These are phyloP conservation scores for Caloenas nicobarica DNA, from an alignment of 2,113 vertebrate species.

Conservation along the genomic window DNA sequence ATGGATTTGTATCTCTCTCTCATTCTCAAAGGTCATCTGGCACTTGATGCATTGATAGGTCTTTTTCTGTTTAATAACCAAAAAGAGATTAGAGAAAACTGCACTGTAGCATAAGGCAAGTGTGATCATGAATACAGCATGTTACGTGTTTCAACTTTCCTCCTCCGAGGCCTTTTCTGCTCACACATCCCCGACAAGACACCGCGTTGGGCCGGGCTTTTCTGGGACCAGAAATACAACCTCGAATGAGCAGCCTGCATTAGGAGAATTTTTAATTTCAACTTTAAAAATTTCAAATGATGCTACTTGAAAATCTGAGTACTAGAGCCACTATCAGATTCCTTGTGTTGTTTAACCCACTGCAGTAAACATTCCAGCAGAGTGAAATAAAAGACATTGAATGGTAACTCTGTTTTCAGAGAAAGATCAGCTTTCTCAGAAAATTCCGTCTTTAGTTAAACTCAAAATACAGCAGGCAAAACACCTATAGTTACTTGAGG, in stretches of 20 bases:
- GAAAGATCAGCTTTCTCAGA: background rate
- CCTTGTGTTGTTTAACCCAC: background rate
- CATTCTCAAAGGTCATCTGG: slow-evolving; percentile 99
- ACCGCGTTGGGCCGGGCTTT: background rate
- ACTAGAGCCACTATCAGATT: background rate
- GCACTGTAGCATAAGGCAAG: slow-evolving; percentile 36
- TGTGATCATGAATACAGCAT: slow-evolving; percentile 19
- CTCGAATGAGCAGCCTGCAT: background rate
- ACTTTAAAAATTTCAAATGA: background rate
- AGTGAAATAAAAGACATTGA: background rate
- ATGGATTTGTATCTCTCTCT: slow-evolving; percentile 98
- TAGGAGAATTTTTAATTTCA: background rate
- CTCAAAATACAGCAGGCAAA: background rate
- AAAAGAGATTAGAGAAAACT: slow-evolving; percentile 64
- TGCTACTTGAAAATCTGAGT: background rate
- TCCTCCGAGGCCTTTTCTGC: background rate
- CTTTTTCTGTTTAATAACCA: slow-evolving; percentile 88
- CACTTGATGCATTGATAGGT: slow-evolving; percentile 99
- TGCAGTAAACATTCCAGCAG: background rate
- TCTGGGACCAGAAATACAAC: background rate
- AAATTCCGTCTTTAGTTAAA: background rate
- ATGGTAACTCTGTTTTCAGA: background rate
- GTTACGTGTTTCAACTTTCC: background rate
- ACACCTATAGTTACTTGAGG: background rate
- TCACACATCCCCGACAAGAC: background rate